Percentiles rank a stretch among this genome's conserved stretches.
Conservation (phyloP, 2,797 vertebrate species). For the Malurus leucopterus region DNA sequence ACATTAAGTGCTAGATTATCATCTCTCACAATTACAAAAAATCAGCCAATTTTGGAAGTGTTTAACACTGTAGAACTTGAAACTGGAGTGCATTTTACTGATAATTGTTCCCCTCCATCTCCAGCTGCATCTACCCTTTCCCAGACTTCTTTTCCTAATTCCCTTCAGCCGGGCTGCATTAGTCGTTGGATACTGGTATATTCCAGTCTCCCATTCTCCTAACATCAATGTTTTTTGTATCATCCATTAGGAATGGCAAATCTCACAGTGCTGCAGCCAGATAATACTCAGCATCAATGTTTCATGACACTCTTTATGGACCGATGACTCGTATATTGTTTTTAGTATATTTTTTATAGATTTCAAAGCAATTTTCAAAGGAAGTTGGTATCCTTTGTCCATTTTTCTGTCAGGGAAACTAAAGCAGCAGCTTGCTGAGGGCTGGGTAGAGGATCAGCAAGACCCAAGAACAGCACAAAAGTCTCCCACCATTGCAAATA, state of each 20-base stretch:
- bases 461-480: neutral
- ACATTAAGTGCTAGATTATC: neutral
- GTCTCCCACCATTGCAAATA: neutral
- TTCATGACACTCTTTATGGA: neutral
- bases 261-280: neutral
- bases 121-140: neutral
- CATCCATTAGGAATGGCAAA: neutral
- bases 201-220: neutral
- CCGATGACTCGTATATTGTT: rapidly evolving
- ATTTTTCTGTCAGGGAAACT: neutral
- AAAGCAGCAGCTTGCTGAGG: neutral
- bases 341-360: neutral
- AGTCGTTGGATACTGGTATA: neutral
- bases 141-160: neutral
- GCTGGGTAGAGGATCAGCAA: neutral
- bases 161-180: neutral
- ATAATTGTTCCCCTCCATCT: neutral
- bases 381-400: rapidly evolving
- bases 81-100: neutral
- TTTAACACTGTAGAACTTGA: neutral
- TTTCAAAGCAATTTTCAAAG: neutral
- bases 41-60: neutral
- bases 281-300: neutral
- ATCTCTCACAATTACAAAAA: neutral
- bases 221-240: neutral